Conservation (phyloP, 2,888 invertebrate species). For the Portevinia maculata region DNA sequence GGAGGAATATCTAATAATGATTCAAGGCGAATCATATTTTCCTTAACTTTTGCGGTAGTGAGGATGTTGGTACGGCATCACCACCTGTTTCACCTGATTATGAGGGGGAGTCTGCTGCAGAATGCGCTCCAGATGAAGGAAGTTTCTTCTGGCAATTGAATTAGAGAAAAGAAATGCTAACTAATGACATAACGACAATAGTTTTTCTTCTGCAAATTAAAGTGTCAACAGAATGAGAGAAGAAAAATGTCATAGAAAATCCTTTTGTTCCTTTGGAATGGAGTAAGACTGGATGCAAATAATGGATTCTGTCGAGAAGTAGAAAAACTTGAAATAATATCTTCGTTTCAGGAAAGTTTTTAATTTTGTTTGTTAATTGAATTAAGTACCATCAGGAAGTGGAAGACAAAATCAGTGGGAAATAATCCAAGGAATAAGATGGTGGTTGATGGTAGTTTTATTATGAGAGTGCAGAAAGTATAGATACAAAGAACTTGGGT, state of each 20-base stretch:
- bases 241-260: conserved; percentile 24
- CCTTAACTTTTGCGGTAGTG: conserved; percentile 40
- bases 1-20: conserved; percentile 68
- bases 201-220: conserved; percentile 57
- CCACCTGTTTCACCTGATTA: conserved; percentile 44
- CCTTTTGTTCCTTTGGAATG: conserved; percentile 27
- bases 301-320: conserved; percentile 37
- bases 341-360: conserved; percentile 52
- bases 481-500: no score
- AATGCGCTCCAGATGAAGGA: conserved; percentile 45
- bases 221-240: conserved; percentile 51
- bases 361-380: conserved; percentile 69
- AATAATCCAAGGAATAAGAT: conserved; percentile 33
- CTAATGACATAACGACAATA: conserved; percentile 69
- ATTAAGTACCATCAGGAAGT: conserved; percentile 39
- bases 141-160: conserved; percentile 52
- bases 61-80: conserved; percentile 14
- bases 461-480: background rate
- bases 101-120: conserved; percentile 47
- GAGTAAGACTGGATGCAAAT: conserved; percentile 26
- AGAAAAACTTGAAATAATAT: conserved; percentile 34
- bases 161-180: conserved; percentile 58
- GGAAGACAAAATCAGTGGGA: background rate
- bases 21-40: conserved; percentile 56
- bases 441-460: conserved; percentile 26